A percentile compares a stretch with the other conserved stretches of the same genome.
Conservation (phyloP, 2,888 invertebrate species). For the Glyphotaelius pellucidus region DNA sequence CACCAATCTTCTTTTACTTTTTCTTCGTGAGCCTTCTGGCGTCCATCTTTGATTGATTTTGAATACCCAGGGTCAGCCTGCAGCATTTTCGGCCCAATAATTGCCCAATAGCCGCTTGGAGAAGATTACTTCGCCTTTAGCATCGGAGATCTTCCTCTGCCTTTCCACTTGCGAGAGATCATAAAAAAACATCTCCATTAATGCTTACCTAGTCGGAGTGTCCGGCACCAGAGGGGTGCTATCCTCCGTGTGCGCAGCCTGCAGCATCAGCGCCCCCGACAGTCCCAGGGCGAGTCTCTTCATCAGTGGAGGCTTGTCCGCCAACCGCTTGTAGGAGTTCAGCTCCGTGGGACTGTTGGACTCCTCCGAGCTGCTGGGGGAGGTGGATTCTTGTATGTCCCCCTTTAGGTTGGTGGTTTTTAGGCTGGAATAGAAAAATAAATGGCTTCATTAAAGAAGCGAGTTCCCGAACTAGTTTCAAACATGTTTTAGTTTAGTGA, state of each 20-base stretch:
- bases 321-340: conserved; percentile 89
- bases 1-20: no score
- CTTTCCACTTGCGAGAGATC: neutral
- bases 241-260: conserved; percentile 79
- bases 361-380: conserved; percentile 88
- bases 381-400: conserved; percentile 69
- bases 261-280: conserved; percentile 77
- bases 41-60: no score
- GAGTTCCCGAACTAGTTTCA: neutral
- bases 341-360: conserved; percentile 92
- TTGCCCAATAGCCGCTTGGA: no score
- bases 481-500: no score
- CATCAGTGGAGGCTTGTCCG: conserved; percentile 88
- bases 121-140: no score
- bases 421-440: conserved; percentile 57
- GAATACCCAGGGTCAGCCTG: no score
- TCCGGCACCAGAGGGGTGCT: conserved; percentile 86
- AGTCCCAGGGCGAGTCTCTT: conserved; percentile 88
- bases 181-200: neutral
- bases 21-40: no score
- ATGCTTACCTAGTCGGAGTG: conserved; percentile 77
- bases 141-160: no score
- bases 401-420: conserved; percentile 64
- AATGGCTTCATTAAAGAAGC: neutral
- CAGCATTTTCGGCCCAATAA: no score